A percentile compares a stretch with the other conserved stretches of the same genome.
Conservation (phyloP, 2,888 invertebrate species). For the Lucinisca nassula region DNA sequence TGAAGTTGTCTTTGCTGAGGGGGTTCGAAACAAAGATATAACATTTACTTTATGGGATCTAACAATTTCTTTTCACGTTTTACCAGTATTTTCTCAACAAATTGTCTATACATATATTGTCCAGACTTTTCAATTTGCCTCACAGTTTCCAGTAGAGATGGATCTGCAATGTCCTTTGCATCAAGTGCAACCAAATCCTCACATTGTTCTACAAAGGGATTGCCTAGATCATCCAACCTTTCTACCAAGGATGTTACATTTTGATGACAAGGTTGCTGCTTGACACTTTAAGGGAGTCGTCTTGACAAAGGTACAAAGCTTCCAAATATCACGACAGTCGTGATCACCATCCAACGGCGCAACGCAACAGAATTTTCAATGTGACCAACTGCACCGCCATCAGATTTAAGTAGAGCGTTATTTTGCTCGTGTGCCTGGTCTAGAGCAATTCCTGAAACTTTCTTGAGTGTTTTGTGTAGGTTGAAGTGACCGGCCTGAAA, state of each 20-base stretch:
- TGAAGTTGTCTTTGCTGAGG: not conserved
- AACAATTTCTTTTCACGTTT: not conserved
- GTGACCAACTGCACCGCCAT: not conserved
- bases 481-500: no score
- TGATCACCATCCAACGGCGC: not conserved
- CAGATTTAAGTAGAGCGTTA: not conserved
- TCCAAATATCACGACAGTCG: not conserved
- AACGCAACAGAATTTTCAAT: not conserved
- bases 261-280: not conserved
- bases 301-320: not conserved
- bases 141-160: not conserved
- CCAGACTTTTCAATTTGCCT: not conserved
- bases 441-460: not conserved
- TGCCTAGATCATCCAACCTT: constrained; percentile 4
- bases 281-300: not conserved
- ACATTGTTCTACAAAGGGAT: constrained; percentile 28
- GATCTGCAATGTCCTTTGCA: not conserved
- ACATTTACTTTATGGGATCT: not conserved
- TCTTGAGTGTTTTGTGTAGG: no score
- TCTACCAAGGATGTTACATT: not conserved
- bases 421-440: not conserved
- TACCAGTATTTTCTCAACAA: not conserved
- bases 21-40: not conserved
- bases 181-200: constrained; percentile 15
- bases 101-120: not conserved